Percentiles rank a stretch among this genome's conserved stretches.
Conservation (phyloP, 92 coral and sea anemone species). For the Phenganax marumi region DNA sequence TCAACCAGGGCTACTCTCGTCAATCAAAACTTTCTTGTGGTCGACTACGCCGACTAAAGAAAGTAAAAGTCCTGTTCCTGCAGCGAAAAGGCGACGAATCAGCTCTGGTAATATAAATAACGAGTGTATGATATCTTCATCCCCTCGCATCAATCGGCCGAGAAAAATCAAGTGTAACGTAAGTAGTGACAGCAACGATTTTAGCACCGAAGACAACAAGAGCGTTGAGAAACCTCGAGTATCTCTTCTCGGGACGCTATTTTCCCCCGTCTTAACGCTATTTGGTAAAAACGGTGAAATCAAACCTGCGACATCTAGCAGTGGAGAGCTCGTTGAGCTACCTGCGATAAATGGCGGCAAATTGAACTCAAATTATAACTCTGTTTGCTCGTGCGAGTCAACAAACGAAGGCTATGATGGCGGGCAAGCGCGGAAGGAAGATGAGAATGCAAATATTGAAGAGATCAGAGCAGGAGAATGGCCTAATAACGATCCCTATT, state of each 20-base stretch:
- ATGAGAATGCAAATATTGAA: constrained; percentile 90
- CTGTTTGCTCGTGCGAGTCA: constrained; percentile 48
- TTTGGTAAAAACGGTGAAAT: constrained; percentile 97
- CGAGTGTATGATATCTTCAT: constrained; percentile 82
- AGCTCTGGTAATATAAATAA: constrained; percentile 55
- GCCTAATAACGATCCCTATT: constrained; percentile 93
- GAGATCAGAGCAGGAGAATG: constrained; percentile 68
- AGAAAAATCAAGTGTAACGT: constrained; percentile 7
- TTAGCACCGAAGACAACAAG: constrained; percentile 33
- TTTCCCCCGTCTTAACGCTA: constrained; percentile 93
- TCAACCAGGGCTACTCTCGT: constrained; percentile 66
- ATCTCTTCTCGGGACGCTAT: constrained; percentile 89
- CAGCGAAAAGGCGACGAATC: constrained; percentile 65
- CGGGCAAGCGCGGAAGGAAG: constrained; percentile 60
- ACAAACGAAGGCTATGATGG: constrained; percentile 37
- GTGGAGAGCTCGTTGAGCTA: constrained; percentile 57
- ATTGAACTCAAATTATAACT: constrained; percentile 39
- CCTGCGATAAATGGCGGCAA: constrained; percentile 45
- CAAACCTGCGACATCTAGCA: constrained; percentile 51
- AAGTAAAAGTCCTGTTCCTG: constrained; percentile 58
- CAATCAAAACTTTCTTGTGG: constrained; percentile 98
- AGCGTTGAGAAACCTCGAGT: constrained; percentile 67
- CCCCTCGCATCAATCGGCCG: constrained; percentile 57
- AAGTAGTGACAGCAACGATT: constrained; percentile 16
- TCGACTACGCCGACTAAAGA: constrained; percentile 73